Evolutionary conservation across 2,113 vertebrate genomes (phyloP), one percentile per base, ranked within the genome.

Genomic region (Rynchops niger): DNA sequence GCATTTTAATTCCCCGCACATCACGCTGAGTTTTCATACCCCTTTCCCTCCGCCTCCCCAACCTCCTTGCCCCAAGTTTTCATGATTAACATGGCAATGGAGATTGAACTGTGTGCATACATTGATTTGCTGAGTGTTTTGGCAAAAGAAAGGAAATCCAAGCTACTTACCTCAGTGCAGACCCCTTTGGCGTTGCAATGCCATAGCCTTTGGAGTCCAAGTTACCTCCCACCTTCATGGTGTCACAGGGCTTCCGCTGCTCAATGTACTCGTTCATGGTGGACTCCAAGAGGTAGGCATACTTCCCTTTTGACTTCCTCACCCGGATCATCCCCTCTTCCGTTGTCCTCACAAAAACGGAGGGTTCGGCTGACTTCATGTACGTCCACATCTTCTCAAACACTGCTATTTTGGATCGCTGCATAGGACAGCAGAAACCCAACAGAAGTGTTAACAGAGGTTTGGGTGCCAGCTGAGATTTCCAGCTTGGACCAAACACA

Each of bases 371-470:
- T 21, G 99, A 99, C 97, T 99, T 99, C 99, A 99, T 99, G 97
- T 99, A 99, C 3, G 99, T 99, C 99, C 99, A 99, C 99, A 99
- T 99, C 98, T 99, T 99, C 98, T 99, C 99, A 98, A 99, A 99
- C 89, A 99, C 99, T 0, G 99, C 99, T 17, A 99, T 99, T 98
- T 99, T 99, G 50, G 99, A 99, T 96, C 99, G 98, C 99, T 99
- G 95, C 1, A 7, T 80, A 82, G 88, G 87, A 96, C 87, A 94
- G 96, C 95, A 97, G 65, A 98, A 97, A 98, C 93, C 86, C 95
- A 84, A 91, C 27, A 80, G 27, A 88, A 59, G 81, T 0, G 3
- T 95, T 95, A 94, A 63, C 12, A 18, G 65, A 74, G 79, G 67
- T 61, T 72, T 76, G 80, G 26, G 72, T 36, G 69, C 49, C 83